phyloP scores from a whole-genome alignment of 2,888 invertebrate genomes.

The Timema cristinae region DNA sequence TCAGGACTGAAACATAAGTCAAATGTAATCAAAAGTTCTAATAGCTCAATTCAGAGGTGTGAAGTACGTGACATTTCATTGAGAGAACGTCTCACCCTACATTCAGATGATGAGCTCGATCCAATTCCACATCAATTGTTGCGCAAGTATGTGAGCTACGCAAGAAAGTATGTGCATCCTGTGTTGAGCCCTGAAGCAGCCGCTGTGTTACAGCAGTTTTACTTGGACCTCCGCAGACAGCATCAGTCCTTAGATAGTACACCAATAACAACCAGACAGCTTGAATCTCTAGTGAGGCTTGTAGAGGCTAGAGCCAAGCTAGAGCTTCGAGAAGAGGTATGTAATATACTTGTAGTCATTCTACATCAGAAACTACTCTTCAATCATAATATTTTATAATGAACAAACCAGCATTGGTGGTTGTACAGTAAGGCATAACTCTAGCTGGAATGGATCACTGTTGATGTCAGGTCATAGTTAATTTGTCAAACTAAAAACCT shows the following conservation, averaged over 20 bases:
- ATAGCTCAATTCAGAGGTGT: constrained; percentile 25
- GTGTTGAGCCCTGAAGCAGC: constrained; percentile 69
- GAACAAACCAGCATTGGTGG: too few species aligned
- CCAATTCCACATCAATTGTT: constrained; percentile 70
- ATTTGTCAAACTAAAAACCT: too few species aligned
- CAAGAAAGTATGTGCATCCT: constrained; percentile 82
- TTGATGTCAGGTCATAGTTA: too few species aligned
- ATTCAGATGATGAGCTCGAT: constrained; percentile 61
- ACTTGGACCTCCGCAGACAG: constrained; percentile 67
- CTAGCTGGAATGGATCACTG: too few species aligned
- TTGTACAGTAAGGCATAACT: too few species aligned
- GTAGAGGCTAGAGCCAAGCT: constrained; percentile 84
- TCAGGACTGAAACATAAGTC: constrained; percentile 20
- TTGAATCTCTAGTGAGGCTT: constrained; percentile 82
- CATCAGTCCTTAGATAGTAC: constrained; percentile 62
- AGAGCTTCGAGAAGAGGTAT: constrained; percentile 75
- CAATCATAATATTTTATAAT: too few species aligned
- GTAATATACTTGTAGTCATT: too few species aligned
- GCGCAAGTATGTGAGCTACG: constrained; percentile 89
- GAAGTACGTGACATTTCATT: constrained; percentile 35
- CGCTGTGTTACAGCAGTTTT: constrained; percentile 68
- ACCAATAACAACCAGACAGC: constrained; percentile 84
- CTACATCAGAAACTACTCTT: too few species aligned
- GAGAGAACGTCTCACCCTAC: constrained; percentile 58
- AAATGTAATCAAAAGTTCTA: constrained; percentile 19